Percentiles rank a stretch among this genome's conserved stretches.
phyloP scores from a whole-genome alignment of 2,113 vertebrate genomes.

The Xiphorhynchus elegans region DNA sequence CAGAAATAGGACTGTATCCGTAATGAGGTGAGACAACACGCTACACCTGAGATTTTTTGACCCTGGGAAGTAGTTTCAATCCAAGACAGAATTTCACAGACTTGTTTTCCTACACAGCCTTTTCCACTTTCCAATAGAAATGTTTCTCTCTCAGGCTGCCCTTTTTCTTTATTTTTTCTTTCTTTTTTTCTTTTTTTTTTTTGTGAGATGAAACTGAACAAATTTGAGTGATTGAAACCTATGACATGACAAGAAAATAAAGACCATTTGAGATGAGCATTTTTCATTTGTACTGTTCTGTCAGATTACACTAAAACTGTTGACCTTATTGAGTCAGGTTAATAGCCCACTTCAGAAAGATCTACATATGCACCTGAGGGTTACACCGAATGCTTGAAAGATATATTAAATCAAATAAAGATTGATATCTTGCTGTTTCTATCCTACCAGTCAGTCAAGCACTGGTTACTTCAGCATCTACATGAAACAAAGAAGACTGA shows the following conservation, averaged over 20 bases:
- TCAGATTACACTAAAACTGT: neutral
- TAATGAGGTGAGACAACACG: neutral
- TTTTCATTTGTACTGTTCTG: slow-evolving; percentile 12
- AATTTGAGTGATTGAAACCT: neutral
- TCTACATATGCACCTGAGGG: neutral
- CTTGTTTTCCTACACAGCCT: neutral
- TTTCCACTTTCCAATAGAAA: neutral
- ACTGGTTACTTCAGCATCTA: neutral
- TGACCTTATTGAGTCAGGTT: slow-evolving; percentile 28
- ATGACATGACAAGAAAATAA: neutral
- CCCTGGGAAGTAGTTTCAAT: neutral
- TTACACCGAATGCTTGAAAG: neutral
- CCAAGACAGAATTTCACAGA: neutral
- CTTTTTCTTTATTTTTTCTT: neutral
- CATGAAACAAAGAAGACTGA: neutral
- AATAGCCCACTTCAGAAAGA: slow-evolving; percentile 9
- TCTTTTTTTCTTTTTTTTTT: neutral
- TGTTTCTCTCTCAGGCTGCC: neutral
- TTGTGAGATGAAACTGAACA: neutral
- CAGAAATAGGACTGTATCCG: neutral
- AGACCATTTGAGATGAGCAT: neutral
- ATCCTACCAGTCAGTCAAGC: neutral
- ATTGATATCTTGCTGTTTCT: neutral
- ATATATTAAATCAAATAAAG: neutral
- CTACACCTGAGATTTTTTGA: neutral